Evolutionary conservation across 2,888 invertebrate genomes (phyloP), one percentile per base, ranked within the genome.

Genomic region (Drosophila seclusa): DNA sequence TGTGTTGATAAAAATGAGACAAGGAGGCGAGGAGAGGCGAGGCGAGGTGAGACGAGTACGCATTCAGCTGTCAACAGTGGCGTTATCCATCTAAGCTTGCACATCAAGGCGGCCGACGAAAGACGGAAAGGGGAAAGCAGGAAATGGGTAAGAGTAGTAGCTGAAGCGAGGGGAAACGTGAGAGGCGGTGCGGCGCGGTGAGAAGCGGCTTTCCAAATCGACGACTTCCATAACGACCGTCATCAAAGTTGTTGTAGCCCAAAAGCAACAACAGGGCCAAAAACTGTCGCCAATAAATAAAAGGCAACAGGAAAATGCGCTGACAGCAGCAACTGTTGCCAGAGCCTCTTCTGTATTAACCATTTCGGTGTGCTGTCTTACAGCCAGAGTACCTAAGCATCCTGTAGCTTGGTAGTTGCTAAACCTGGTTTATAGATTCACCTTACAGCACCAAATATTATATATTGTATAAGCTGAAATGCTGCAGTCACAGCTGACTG

Each of bases 151-250:
- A 42, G 40, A 49, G 38, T 29, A 18, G 21, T 40, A 8, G 29
- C 21, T 45, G 16, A 1, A 0, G 5, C 5, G 16, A 4, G 16
- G 16, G 36, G 32, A n/a, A 21, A 40, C 32, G 58, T 54, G 31
- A 27, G 32, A 34, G 38, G 29, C 5, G 49, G 18, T 27, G 16
- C 18, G 29, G 29, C 66, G 69, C 70, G 78, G 68, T 71, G 74
- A 82, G 80, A 24, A 45, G 77, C 62, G 68, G 76, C 73, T 81
- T 82, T 80, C 79, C 81, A 68, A 87, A 83, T 83, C 87, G 83
- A 76, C 86, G 80, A 73, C 80, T 83, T 83, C 72, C 74, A 83
- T 83, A 83, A 83, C 88, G 86, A 86, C 86, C 86, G 86, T 80
- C 86, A 77, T 86, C 86, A 88, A 88, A 77, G 70, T 76, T 87